A percentile compares a stretch with the other conserved stretches of the same genome.
Evolutionary conservation across 2,113 vertebrate genomes (phyloP).

Genomic region (Numenius arquata): DNA sequence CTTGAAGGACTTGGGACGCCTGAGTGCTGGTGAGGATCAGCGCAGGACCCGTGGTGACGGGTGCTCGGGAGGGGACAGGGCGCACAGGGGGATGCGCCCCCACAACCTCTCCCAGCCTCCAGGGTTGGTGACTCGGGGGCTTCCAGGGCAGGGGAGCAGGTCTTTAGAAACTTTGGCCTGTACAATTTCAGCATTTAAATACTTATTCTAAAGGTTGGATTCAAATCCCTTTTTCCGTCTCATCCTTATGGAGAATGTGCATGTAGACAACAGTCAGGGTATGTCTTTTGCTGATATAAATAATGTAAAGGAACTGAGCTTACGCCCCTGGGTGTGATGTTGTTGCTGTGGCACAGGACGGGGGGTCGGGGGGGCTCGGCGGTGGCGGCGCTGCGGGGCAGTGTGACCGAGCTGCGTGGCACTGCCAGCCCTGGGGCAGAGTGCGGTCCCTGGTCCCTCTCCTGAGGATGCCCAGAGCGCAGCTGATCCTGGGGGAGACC

Average conservation of each 20-base stretch:
- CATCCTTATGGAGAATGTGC: background rate
- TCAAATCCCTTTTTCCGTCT: background rate
- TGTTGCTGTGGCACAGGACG: background rate
- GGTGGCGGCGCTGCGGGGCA: accelerated
- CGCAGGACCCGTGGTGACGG: background rate
- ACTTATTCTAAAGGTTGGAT: background rate
- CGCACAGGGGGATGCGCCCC: accelerated
- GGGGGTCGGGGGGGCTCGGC: background rate
- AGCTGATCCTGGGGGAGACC: no score
- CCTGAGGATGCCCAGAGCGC: no score
- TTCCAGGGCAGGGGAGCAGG: accelerated
- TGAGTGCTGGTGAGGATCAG: background rate
- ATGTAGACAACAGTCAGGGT: background rate
- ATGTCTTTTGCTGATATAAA: background rate
- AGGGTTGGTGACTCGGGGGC: background rate
- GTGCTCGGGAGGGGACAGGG: background rate
- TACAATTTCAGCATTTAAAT: background rate
- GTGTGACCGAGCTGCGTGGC: background rate
- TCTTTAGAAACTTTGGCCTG: background rate
- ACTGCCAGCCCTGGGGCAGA: background rate
- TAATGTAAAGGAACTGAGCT: background rate
- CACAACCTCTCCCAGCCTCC: background rate
- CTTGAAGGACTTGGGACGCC: background rate
- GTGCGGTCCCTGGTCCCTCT: accelerated
- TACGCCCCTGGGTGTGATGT: no score